These are phyloP conservation scores for Selenia dentaria DNA, from an alignment of 2,888 invertebrate species.

Conservation along the genomic window DNA sequence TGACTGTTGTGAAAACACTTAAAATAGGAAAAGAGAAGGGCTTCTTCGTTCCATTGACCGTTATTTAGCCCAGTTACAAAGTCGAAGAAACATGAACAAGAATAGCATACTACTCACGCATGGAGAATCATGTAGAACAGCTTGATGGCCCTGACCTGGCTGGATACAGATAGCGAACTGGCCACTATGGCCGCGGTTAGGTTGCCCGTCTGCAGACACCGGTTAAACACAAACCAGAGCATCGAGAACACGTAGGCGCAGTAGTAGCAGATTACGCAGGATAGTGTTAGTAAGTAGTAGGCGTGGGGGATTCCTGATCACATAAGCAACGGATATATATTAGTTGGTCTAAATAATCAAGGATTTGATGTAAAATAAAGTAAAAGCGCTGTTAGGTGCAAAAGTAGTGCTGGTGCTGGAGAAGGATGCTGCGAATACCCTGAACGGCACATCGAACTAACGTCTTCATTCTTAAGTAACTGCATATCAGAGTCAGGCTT, in stretches of 20 bases:
- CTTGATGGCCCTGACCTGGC: slow-evolving; percentile 53
- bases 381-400: too few relatives aligned
- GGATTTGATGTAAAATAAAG: too few relatives aligned
- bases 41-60: too few relatives aligned
- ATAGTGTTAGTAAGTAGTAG: slow-evolving; percentile 41
- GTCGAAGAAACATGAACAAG: too few relatives aligned
- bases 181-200: slow-evolving; percentile 47
- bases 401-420: too few relatives aligned
- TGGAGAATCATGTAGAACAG: slow-evolving; percentile 47
- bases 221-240: slow-evolving; percentile 56
- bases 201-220: slow-evolving; percentile 44
- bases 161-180: slow-evolving; percentile 51
- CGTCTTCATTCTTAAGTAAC: too few relatives aligned
- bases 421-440: too few relatives aligned
- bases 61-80: too few relatives aligned
- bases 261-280: slow-evolving; percentile 39
- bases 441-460: too few relatives aligned
- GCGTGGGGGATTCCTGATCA: slow-evolving; percentile 47
- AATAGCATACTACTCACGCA: slow-evolving; percentile 40
- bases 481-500: too few relatives aligned
- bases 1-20: too few relatives aligned
- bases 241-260: slow-evolving; percentile 57
- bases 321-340: not conserved
- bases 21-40: too few relatives aligned
- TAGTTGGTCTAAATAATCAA: not conserved